phyloP scores from a whole-genome alignment of 92 coral and sea anemone species.

The Montipora capitata region DNA sequence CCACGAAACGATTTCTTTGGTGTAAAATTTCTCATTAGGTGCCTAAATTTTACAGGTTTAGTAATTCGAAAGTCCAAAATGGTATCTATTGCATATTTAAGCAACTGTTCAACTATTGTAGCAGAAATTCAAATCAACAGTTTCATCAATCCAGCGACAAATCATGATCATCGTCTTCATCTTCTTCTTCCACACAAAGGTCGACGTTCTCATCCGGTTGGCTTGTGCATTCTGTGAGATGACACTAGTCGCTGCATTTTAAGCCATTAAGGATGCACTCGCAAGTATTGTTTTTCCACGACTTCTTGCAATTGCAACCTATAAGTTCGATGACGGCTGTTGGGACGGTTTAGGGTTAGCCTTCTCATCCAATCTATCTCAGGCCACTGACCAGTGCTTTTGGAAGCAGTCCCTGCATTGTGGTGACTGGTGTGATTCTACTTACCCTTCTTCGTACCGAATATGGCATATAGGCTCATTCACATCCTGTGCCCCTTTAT shows the following conservation, averaged over 20 bases:
- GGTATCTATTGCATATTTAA: no score
- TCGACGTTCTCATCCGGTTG: not conserved
- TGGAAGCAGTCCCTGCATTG: slow-evolving; percentile 40
- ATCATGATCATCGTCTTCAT: slow-evolving; percentile 10
- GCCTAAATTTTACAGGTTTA: no score
- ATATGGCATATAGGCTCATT: not conserved
- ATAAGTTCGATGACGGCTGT: slow-evolving; percentile 63
- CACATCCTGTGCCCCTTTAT: not conserved
- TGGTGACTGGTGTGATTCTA: slow-evolving; percentile 50
- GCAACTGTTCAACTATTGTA: no score
- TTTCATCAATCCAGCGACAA: not conserved
- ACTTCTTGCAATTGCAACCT: slow-evolving; percentile 54
- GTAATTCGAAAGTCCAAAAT: no score
- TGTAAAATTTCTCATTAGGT: no score
- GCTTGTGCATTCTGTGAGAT: slow-evolving; percentile 26
- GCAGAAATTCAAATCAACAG: not conserved
- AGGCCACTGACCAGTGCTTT: slow-evolving; percentile 32
- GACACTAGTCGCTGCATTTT: slow-evolving; percentile 50
- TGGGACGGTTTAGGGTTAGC: slow-evolving; percentile 53
- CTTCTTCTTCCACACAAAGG: not conserved
- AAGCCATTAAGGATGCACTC: slow-evolving; percentile 57
- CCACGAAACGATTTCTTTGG: no score
- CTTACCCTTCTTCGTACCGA: slow-evolving; percentile 16
- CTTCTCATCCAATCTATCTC: slow-evolving; percentile 64
- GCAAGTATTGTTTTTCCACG: slow-evolving; percentile 34